These are phyloP conservation scores for Nestor notabilis DNA, from an alignment of 2,113 vertebrate genomes.

Conservation along the genomic window DNA sequence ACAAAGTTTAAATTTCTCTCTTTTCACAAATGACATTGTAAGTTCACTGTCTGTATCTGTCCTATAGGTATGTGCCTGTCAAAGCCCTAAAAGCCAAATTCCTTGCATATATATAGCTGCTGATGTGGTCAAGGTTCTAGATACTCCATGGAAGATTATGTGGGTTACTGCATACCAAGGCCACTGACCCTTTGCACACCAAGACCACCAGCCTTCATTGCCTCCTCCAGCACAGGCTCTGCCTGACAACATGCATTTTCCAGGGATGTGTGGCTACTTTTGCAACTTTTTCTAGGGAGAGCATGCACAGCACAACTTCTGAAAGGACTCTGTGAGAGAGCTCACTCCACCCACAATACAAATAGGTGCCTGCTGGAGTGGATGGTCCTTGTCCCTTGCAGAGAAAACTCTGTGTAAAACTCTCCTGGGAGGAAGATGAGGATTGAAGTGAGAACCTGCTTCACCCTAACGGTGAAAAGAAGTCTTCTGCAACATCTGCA, in stretches of 20 bases:
- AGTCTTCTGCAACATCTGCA: neutral
- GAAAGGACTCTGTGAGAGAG: neutral
- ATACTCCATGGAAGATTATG: neutral
- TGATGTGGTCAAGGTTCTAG: neutral
- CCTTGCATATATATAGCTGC: neutral
- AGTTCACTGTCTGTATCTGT: neutral
- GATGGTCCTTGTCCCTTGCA: neutral
- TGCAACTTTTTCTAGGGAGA: neutral
- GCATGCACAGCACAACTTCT: neutral
- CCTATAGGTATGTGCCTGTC: neutral
- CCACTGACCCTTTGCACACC: fast-evolving
- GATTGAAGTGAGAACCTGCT: neutral
- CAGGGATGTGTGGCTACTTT: neutral
- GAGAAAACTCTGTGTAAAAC: neutral
- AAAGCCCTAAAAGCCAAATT: neutral
- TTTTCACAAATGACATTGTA: neutral
- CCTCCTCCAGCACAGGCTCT: neutral
- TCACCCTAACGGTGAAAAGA: neutral
- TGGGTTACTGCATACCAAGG: neutral
- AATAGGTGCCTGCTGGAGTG: neutral
- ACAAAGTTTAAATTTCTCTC: neutral
- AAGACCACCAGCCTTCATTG: neutral
- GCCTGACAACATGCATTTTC: neutral
- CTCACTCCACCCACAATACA: neutral
- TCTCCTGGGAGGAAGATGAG: neutral